Evolutionary conservation across 2,888 invertebrate genomes (phyloP), one percentile per base, ranked within the genome.

Genomic region (Choreutis nemorana): DNA sequence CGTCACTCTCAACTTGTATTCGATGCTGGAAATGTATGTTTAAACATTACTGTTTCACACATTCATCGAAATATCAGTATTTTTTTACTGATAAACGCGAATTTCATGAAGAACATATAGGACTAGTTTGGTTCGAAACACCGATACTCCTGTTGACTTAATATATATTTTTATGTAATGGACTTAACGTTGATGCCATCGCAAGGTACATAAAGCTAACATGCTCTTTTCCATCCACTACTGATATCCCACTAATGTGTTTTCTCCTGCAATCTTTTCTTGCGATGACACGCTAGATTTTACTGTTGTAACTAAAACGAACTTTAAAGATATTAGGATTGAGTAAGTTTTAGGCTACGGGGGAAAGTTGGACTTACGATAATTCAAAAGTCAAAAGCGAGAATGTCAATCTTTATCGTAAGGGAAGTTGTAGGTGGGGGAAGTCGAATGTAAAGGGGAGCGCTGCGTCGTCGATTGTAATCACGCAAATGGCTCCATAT

Each of bases 401-500:
- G 55, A 64, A 73, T 72, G 73, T 73, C 77, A 75, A 77, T 77
- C 75, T 77, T 75, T 78, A 75, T 71, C 70, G 75, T 60, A 65
- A 70, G 67, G 75, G 68, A 75, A 73, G 70, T 70, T 60, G 62
- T 61, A 58, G 62, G 66, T 60, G 56, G 48, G 45, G 52, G 51
- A 57, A 59, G 58, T 54, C 44, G 45, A 43, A 39, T 47, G 44
- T 43, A 52, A 56, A 54, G 70, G 73, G 75, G 75, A 62, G 73
- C 70, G 75, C 56, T 66, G 48, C 60, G 67, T 67, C 70, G 72
- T 72, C 75, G 71, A 72, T 72, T 72, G 68, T 73, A 77, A 78
- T 78, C 73, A 75, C 71, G 72, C 72, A 75, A 78, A 77, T 78
- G 77, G 72, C 54, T 67, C 58, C 66, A 64, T 67, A 72, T 73